These are phyloP conservation scores for Cistogaster globosa DNA, from an alignment of 2,888 invertebrate genomes.

Conservation along the genomic window DNA sequence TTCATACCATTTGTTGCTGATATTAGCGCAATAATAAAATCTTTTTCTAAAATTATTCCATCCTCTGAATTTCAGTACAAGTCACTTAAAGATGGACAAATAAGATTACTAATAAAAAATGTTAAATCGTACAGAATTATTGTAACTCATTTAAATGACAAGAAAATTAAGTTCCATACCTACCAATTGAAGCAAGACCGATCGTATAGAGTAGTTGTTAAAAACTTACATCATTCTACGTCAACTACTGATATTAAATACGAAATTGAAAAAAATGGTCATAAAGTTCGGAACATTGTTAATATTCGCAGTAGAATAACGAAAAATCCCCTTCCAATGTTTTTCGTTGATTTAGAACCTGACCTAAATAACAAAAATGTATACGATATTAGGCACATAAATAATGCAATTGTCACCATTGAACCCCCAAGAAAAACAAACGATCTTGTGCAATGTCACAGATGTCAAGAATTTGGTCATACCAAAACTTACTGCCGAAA, in stretches of 20 bases:
- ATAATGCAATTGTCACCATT: no score
- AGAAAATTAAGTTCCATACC: neutral
- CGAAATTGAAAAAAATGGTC: neutral
- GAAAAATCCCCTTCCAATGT: neutral
- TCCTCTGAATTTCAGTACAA: conserved; percentile 2
- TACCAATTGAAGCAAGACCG: neutral
- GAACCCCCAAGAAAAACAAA: no score
- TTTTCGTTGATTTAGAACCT: no score
- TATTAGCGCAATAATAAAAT: neutral
- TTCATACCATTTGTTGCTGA: conserved; percentile 2
- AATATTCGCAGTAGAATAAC: no score
- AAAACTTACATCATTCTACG: neutral
- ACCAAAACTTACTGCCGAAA: neutral
- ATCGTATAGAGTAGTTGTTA: neutral
- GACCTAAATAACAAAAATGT: neutral
- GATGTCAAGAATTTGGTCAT: neutral
- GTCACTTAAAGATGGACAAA: conserved; percentile 20
- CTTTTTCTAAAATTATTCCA: neutral
- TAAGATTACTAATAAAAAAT: neutral
- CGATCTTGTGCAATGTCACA: neutral
- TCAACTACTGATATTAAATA: neutral
- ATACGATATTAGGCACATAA: neutral
- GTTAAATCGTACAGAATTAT: neutral
- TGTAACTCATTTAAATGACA: conserved; percentile 1
- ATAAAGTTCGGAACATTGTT: neutral